Evolutionary conservation across 2,888 invertebrate species (phyloP).

Genomic region (Ennomos quercinarius): DNA sequence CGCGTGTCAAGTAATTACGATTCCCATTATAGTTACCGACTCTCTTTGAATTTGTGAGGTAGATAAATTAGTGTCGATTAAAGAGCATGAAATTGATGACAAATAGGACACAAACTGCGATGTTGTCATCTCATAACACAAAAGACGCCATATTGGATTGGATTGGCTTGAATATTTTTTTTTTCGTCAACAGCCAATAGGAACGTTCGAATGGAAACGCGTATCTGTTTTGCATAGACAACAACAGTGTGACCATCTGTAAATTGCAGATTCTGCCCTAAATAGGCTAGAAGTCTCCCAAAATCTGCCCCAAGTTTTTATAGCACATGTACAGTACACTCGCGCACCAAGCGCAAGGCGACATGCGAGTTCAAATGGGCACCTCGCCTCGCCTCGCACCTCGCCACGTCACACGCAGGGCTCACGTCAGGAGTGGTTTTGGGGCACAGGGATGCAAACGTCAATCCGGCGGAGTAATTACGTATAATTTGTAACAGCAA

Average conservation of each 20-base stretch:
- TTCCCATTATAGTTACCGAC: constrained; percentile 59
- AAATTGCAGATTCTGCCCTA: too few species aligned
- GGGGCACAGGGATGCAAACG: too few species aligned
- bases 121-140: constrained; percentile 85
- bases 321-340: too few species aligned
- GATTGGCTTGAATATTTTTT: constrained; percentile 59
- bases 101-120: constrained; percentile 82
- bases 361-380: too few species aligned
- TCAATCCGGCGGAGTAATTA: too few species aligned
- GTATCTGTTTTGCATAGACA: constrained; percentile 45
- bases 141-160: constrained; percentile 84
- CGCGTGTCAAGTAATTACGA: constrained; percentile 54
- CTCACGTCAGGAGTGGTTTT: too few species aligned
- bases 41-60: constrained; percentile 76
- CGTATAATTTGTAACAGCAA: too few species aligned
- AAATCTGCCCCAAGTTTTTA: too few species aligned
- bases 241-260: background rate
- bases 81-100: constrained; percentile 65
- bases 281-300: too few species aligned
- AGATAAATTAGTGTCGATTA: constrained; percentile 64
- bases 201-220: constrained; percentile 35
- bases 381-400: too few species aligned
- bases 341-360: too few species aligned
- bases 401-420: too few species aligned
- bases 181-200: constrained; percentile 42